These are phyloP conservation scores for Eledone cirrhosa DNA, from an alignment of 2,888 invertebrate species.

Conservation along the genomic window DNA sequence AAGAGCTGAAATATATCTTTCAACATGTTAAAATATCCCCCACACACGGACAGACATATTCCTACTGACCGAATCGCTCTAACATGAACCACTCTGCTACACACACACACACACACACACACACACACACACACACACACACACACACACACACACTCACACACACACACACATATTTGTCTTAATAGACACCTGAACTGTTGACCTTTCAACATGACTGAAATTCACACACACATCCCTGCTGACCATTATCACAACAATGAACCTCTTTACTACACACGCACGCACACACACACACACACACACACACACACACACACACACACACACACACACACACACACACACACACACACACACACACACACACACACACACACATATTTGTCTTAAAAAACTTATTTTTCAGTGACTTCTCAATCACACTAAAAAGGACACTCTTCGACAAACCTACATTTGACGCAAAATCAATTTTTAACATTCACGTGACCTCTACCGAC, in stretches of 20 bases:
- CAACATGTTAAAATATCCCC: background rate
- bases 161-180: background rate
- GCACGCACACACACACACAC: background rate
- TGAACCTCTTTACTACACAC: background rate
- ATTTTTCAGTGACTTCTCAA: too few relatives aligned
- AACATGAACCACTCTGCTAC: too few relatives aligned
- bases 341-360: rapidly evolving
- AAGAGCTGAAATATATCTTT: too few relatives aligned
- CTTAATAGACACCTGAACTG: background rate
- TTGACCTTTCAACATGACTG: background rate
- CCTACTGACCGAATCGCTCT: too few relatives aligned
- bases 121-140: background rate
- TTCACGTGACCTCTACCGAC: too few relatives aligned
- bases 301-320: conserved; percentile 6
- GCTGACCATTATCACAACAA: too few relatives aligned
- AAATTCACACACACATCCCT: background rate
- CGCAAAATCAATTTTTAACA: too few relatives aligned
- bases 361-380: background rate
- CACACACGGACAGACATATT: background rate
- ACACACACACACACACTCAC: background rate
- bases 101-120: background rate
- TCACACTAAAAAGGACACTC: too few relatives aligned
- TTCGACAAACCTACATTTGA: too few relatives aligned
- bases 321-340: background rate
- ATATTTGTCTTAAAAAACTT: too few relatives aligned